Evolutionary conservation across 1,140 invertebrate genomes (phyloP).

Genomic region (Delia radicum): DNA sequence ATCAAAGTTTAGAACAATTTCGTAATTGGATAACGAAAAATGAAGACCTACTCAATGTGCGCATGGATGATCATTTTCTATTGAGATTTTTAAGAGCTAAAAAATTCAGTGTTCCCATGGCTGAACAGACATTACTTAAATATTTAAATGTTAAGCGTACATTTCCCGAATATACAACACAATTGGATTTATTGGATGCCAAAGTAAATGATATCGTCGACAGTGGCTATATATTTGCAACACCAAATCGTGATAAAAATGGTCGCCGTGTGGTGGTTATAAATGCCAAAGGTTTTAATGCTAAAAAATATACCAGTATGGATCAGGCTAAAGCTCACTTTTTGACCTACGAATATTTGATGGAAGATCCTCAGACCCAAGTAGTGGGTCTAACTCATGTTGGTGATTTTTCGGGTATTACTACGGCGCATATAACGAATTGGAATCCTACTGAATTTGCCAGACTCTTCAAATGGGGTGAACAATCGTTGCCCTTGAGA

Average conservation of each 20-base stretch:
- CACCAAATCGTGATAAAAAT: constrained; percentile 68
- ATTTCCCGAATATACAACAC: constrained; percentile 64
- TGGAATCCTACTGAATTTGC: constrained; percentile 71
- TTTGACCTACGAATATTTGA: constrained; percentile 70
- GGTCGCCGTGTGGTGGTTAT: constrained; percentile 71
- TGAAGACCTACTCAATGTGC: constrained; percentile 65
- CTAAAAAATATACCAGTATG: constrained; percentile 63
- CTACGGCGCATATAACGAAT: constrained; percentile 63
- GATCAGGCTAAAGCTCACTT: constrained; percentile 69
- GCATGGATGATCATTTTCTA: constrained; percentile 73
- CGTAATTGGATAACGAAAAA: constrained; percentile 70
- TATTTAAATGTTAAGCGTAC: constrained; percentile 73
- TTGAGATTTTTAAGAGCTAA: constrained; percentile 74
- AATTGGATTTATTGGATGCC: constrained; percentile 67
- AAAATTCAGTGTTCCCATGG: constrained; percentile 78
- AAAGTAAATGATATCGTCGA: constrained; percentile 65
- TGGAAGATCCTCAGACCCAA: constrained; percentile 73
- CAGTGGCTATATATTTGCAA: constrained; percentile 70
- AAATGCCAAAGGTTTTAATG: constrained; percentile 67
- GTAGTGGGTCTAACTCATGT: constrained; percentile 70
- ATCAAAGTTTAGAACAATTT: constrained; percentile 64
- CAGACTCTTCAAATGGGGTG: constrained; percentile 68
- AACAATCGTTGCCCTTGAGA: constrained; percentile 76
- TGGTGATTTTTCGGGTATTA: constrained; percentile 63
- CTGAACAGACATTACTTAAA: constrained; percentile 75